Percentiles rank a stretch among this genome's conserved stretches.
Evolutionary conservation across 2,797 vertebrate species (phyloP).

Genomic region (Danionella dracula): DNA sequence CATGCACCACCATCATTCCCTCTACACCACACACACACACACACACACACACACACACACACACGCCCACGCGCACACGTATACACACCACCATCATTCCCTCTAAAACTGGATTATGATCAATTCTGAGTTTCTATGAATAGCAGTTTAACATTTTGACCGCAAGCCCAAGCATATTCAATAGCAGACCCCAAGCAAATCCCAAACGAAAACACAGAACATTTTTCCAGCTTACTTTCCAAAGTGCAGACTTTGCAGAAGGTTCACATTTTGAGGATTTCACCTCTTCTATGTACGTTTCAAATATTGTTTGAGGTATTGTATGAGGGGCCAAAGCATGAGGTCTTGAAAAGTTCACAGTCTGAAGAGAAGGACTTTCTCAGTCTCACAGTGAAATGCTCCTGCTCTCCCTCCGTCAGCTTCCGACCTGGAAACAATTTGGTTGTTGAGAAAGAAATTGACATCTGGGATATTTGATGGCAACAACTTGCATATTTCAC

Average conservation of each 20-base stretch:
- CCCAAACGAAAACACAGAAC: constrained; percentile 39
- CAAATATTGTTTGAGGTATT: constrained; percentile 1
- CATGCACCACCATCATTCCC: no score
- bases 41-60: constrained; percentile 14
- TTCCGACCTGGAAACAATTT: constrained; percentile 37
- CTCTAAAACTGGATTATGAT: constrained; percentile 52
- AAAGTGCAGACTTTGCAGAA: constrained; percentile 44
- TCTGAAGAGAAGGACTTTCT: constrained; percentile 23
- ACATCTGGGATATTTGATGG: constrained; percentile 1
- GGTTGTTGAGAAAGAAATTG: constrained; percentile 18
- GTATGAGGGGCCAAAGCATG: constrained; percentile 3
- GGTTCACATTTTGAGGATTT: constrained; percentile 29
- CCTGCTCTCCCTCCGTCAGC: constrained; percentile 10
- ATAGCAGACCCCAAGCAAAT: constrained; percentile 42
- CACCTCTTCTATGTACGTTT: constrained; percentile 26
- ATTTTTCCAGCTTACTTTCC: constrained; percentile 40
- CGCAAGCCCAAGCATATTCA: constrained; percentile 60
- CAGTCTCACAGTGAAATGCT: constrained; percentile 17
- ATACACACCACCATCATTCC: no score
- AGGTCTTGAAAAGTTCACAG: constrained; percentile 23
- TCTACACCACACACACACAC: constrained; percentile 9
- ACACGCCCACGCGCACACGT: neutral
- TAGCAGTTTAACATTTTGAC: constrained; percentile 58
- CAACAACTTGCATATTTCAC: constrained; percentile 13
- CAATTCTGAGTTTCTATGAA: constrained; percentile 65